These are phyloP conservation scores for Ceyx margarethae DNA, from an alignment of 2,113 vertebrate genomes.

Conservation along the genomic window DNA sequence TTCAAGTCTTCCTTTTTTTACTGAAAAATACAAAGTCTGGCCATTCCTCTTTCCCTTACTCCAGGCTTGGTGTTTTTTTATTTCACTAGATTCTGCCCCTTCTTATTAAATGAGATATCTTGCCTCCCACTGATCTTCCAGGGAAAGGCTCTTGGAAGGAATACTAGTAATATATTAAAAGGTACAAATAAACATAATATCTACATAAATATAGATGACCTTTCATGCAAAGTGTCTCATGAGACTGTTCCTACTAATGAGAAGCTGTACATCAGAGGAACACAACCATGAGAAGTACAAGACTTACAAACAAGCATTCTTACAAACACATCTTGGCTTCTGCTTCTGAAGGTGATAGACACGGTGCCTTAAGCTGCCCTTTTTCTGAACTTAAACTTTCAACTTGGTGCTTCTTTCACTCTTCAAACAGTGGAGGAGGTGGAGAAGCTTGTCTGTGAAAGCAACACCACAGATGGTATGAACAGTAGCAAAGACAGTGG, in stretches of 20 bases:
- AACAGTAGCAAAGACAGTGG: neutral
- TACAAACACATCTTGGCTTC: neutral
- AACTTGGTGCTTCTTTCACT: neutral
- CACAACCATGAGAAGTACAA: neutral
- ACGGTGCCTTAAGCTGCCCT: neutral
- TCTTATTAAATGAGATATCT: neutral
- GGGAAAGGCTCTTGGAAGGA: neutral
- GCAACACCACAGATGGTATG: neutral
- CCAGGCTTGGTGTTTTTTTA: neutral
- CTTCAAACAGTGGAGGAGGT: neutral
- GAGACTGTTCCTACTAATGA: neutral
- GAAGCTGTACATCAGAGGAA: neutral
- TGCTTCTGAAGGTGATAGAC: neutral
- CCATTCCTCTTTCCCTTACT: neutral
- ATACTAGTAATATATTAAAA: neutral
- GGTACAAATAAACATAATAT: neutral
- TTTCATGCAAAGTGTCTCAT: neutral
- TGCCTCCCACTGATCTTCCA: neutral
- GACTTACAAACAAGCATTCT: neutral
- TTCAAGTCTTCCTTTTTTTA: neutral
- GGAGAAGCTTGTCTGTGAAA: neutral
- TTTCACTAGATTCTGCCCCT: neutral
- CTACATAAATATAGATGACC: neutral
- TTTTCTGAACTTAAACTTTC: neutral
- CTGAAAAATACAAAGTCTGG: neutral